These are phyloP conservation scores for Magallana ariakensis DNA, from an alignment of 1,140 invertebrate genomes.

Conservation along the genomic window DNA sequence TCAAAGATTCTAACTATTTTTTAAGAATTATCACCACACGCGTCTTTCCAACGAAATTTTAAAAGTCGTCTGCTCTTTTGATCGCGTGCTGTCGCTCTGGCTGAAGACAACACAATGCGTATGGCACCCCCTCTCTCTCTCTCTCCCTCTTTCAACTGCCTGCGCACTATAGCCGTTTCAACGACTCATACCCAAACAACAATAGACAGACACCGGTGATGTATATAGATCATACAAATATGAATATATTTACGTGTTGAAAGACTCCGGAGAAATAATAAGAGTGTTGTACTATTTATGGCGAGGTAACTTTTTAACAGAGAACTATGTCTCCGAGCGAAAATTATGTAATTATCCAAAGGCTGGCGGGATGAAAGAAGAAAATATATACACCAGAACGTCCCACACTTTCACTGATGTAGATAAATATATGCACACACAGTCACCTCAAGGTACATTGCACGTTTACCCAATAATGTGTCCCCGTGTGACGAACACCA, in stretches of 20 bases:
- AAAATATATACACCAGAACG: too few relatives aligned
- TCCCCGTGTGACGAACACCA: neutral
- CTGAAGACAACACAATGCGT: constrained; percentile 14
- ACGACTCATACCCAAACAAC: constrained; percentile 15
- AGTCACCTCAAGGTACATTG: too few relatives aligned
- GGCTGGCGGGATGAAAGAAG: too few relatives aligned
- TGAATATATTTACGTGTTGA: neutral
- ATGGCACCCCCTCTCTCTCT: neutral
- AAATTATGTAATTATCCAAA: too few relatives aligned
- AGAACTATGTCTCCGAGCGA: too few relatives aligned
- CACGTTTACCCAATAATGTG: too few relatives aligned
- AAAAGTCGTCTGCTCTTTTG: constrained; percentile 12
- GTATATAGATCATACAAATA: neutral
- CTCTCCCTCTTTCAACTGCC: constrained; percentile 1
- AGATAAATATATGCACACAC: too few relatives aligned
- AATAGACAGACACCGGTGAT: neutral
- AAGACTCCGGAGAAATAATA: too few relatives aligned
- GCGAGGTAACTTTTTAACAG: too few relatives aligned
- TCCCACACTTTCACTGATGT: too few relatives aligned
- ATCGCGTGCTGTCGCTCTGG: constrained; percentile 1
- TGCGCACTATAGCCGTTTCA: neutral
- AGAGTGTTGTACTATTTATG: too few relatives aligned
- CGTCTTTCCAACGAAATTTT: neutral
- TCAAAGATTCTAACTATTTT: too few relatives aligned
- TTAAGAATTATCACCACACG: neutral